Conservation (phyloP, 2,113 vertebrate genomes). For the Misgurnus anguillicaudatus region DNA sequence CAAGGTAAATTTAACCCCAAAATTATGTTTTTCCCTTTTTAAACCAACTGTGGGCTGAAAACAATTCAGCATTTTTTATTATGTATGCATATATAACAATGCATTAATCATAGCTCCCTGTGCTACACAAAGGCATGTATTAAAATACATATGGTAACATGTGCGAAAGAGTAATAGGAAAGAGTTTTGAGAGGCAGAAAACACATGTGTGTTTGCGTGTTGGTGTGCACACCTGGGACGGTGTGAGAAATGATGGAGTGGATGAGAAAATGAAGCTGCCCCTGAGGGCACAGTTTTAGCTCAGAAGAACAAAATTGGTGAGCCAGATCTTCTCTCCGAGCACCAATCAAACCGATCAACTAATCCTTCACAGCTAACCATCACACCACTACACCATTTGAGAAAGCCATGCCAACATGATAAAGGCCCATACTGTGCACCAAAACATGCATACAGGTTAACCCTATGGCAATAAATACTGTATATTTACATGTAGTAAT, state of each 20-base stretch:
- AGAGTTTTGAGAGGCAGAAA: slow-evolving; percentile 4
- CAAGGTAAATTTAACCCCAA: too few relatives aligned
- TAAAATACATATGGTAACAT: neutral
- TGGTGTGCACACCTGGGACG: slow-evolving; percentile 8
- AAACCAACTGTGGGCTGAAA: too few relatives aligned
- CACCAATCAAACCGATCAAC: slow-evolving; percentile 6
- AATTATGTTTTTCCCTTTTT: too few relatives aligned
- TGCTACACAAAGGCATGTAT: neutral
- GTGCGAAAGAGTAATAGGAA: neutral
- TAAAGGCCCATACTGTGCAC: too few relatives aligned
- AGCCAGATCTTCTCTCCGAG: slow-evolving; percentile 24
- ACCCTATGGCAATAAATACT: too few relatives aligned
- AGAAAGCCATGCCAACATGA: neutral
- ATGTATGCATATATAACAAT: too few relatives aligned
- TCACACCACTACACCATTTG: neutral
- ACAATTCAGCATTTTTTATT: too few relatives aligned
- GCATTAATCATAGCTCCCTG: too few relatives aligned
- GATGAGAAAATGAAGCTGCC: slow-evolving; percentile 34
- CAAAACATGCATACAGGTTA: too few relatives aligned
- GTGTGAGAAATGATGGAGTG: slow-evolving; percentile 30
- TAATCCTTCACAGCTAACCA: slow-evolving; percentile 28
- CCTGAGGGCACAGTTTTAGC: slow-evolving; percentile 29
- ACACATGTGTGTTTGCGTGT: slow-evolving; percentile 27
- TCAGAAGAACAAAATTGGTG: slow-evolving; percentile 38
- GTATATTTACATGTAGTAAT: too few relatives aligned